A percentile compares a stretch with the other conserved stretches of the same genome.
Conservation (phyloP, 2,113 vertebrate genomes). For the Oryzias woworae region DNA sequence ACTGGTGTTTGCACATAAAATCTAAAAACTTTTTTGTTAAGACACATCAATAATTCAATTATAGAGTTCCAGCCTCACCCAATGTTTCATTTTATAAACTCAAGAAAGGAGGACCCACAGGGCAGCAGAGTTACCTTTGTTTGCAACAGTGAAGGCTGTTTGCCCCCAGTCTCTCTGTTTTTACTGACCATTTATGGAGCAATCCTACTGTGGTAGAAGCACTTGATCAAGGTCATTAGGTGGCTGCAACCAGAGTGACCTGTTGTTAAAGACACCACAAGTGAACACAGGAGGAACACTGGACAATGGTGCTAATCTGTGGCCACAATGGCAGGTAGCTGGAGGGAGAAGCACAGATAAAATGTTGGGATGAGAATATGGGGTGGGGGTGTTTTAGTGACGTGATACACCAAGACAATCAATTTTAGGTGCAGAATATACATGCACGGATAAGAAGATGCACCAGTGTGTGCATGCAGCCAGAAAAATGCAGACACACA, state of each 20-base stretch:
- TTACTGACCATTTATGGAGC: conserved; percentile 71
- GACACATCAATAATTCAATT: too few relatives aligned
- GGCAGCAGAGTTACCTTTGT: conserved; percentile 60
- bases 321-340: conserved; percentile 44
- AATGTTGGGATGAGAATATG: not conserved
- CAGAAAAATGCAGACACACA: conserved; percentile 7
- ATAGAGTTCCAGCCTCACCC: too few relatives aligned
- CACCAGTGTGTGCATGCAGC: conserved; percentile 6
- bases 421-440: conserved; percentile 4
- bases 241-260: conserved; percentile 60
- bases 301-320: conserved; percentile 64
- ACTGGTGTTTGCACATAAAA: too few relatives aligned
- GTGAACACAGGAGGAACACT: conserved; percentile 65
- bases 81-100: too few relatives aligned
- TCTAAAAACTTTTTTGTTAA: too few relatives aligned
- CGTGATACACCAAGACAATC: conserved; percentile 6
- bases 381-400: conserved; percentile 4
- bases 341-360: conserved; percentile 9
- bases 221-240: conserved; percentile 71
- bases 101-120: too few relatives aligned
- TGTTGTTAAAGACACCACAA: conserved; percentile 66
- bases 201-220: conserved; percentile 60
- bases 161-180: conserved; percentile 57
- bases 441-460: conserved; percentile 3
- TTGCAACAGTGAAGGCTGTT: conserved; percentile 64